A percentile compares a stretch with the other conserved stretches of the same genome.
phyloP scores from a whole-genome alignment of 64 coral and sea anemone species.

The Dendrophyllia cribrosa region DNA sequence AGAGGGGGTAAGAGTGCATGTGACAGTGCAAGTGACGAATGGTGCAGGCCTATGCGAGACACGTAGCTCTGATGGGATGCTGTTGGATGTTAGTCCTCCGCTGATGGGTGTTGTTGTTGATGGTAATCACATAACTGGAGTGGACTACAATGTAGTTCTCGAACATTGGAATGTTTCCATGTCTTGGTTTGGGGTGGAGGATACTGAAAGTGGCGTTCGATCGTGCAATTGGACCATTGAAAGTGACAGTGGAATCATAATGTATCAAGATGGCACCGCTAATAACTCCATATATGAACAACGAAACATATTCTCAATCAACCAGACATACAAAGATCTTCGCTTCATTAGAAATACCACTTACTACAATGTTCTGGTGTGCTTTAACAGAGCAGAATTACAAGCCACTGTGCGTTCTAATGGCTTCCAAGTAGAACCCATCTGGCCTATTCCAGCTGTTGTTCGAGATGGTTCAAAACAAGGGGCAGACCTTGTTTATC shows the following conservation, averaged over 20 bases:
- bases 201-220: slow-evolving; percentile 63
- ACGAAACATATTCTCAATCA: slow-evolving; percentile 9
- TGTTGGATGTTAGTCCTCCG: slow-evolving; percentile 67
- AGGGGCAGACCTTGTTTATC: slow-evolving; percentile 49
- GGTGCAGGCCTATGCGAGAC: slow-evolving; percentile 63
- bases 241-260: neutral
- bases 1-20: slow-evolving; percentile 51
- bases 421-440: slow-evolving; percentile 51
- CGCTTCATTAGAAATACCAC: slow-evolving; percentile 2
- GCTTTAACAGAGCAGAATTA: slow-evolving; percentile 47
- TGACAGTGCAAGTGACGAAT: slow-evolving; percentile 76
- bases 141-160: slow-evolving; percentile 53
- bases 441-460: slow-evolving; percentile 55
- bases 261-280: neutral
- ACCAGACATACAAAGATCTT: slow-evolving; percentile 25
- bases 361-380: slow-evolving; percentile 66
- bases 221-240: slow-evolving; percentile 61
- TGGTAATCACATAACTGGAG: slow-evolving; percentile 45
- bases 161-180: slow-evolving; percentile 49
- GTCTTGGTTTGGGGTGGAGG: slow-evolving; percentile 70
- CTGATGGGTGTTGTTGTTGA: slow-evolving; percentile 46
- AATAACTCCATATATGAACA: neutral
- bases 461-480: slow-evolving; percentile 55
- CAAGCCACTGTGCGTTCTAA: slow-evolving; percentile 29
- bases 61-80: slow-evolving; percentile 59